Base-by-base conservation (phyloP, 1,140 invertebrate genomes). In the Lepidurus arcticus region DNA sequence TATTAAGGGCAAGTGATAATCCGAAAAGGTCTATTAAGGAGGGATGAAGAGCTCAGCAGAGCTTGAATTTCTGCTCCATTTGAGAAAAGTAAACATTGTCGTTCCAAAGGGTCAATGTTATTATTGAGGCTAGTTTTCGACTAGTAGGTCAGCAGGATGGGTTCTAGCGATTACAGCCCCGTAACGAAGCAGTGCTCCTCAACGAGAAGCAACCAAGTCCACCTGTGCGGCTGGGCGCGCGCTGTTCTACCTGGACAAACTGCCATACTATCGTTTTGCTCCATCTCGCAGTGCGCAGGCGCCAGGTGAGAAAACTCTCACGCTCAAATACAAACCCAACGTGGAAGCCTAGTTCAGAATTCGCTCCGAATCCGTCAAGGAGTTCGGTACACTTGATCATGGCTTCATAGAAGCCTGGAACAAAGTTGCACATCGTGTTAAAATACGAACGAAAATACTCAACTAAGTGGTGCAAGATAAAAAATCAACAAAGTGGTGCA, bases 301-400 rank as follows among this genome's bases (percentile, higher is more conserved):
- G 53, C 53, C 53, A 16, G 7, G 13, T 13, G 53, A 65, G 53
- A 65, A 65, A 65, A 21, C 8, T 65, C 53, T 65, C 53, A 65
- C 53, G 53, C 53, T 65, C 53, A 65, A 65, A n/a, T 65, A 65
- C 53, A 65, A 65, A 65, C 53, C 16, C 53, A 65, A 13, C 53
- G 53, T 13, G 1, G 53, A 65, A 21, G 16, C 53, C 1, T n/a
- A 65, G 53, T 7, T 65, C 53, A 65, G 53, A 65, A 65, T 65
- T 65, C 53, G 53, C 53, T 65, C 53, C 7, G n/a, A 65, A 65
- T 13, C 53, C 53, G 53, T 65, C 53, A 65, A 65, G 53, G 53
- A n/a, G 53, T 16, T 65, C 53, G 53, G 53, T 65, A 21, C 53
- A 65, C 13, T 4, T 16, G 53, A 65, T 65, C 21, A 65, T 65